Percentiles rank a stretch among this genome's conserved stretches.
phyloP scores from a whole-genome alignment of 2,797 vertebrate species.

The Rhinophrynus dorsalis region DNA sequence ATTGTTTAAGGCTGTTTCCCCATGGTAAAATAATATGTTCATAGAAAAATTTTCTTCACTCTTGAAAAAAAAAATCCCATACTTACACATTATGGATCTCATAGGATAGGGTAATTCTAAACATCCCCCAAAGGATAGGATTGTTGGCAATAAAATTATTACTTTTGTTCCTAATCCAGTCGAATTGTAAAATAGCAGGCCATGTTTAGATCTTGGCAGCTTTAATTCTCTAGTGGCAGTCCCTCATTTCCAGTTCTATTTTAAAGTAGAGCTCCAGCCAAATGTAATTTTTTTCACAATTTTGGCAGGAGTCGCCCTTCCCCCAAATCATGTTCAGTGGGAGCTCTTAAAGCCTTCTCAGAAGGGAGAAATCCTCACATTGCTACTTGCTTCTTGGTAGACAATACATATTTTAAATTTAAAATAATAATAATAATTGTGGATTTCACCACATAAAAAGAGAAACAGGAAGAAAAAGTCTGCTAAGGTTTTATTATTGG shows the following conservation, averaged over 20 bases:
- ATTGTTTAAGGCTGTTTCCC: neutral
- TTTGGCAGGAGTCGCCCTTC: slow-evolving; percentile 21
- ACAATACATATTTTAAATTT: neutral
- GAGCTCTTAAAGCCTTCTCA: slow-evolving; percentile 26
- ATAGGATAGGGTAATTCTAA: slow-evolving; percentile 36
- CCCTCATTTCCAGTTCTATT: slow-evolving; percentile 49
- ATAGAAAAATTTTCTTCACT: neutral
- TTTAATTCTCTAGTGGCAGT: slow-evolving; percentile 26
- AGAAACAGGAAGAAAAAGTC: too few relatives aligned
- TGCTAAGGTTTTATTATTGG: too few relatives aligned
- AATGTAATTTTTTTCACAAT: slow-evolving; percentile 3
- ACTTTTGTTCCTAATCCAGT: slow-evolving; percentile 48
- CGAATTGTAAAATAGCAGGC: slow-evolving; percentile 42
- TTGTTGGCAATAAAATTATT: slow-evolving; percentile 40
- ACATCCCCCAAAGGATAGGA: slow-evolving; percentile 35
- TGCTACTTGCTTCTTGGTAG: slow-evolving; percentile 6
- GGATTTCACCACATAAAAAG: too few relatives aligned
- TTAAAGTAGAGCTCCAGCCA: slow-evolving; percentile 38
- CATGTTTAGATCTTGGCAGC: slow-evolving; percentile 46
- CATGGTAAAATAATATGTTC: neutral
- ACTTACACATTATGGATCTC: slow-evolving; percentile 34
- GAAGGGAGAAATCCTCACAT: slow-evolving; percentile 7
- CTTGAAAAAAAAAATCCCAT: slow-evolving; percentile 21
- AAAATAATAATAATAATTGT: too few relatives aligned
- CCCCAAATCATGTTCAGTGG: slow-evolving; percentile 29